Evolutionary conservation across 1,140 invertebrate genomes (phyloP), one percentile per base, ranked within the genome.

Genomic region (Drosophila subobscura): DNA sequence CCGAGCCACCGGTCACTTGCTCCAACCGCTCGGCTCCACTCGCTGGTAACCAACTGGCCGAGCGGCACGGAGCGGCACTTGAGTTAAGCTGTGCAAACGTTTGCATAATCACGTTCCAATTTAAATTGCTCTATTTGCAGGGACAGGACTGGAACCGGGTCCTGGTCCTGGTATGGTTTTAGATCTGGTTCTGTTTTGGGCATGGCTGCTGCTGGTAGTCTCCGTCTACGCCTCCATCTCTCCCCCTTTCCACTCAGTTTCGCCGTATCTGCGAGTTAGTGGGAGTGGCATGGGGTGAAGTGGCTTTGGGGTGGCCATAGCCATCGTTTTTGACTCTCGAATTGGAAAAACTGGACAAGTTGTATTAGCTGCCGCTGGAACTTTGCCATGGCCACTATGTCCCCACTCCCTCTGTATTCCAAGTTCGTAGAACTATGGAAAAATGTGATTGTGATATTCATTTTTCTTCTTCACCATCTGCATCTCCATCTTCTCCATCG

Each of bases 101-200:
- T 86, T 86, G 81, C 81, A 86, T 86, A 86, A 86, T 86, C 81
- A 86, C 81, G 81, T 86, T 86, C 81, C 81, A 86, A 88, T 86
- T 88, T 86, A 88, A 86, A 86, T 86, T 86, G 81, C 83, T 86
- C 81, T 86, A 86, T 86, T 86, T 81, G 83, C 71, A 63, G 68
- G 72, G 51, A 51, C 42, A 10, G 8, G 33, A 12, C 10, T 4
- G 33, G 33, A 10, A 1, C 5, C 4, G 54, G 10, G 56, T 4
- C 10, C 10, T 10, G 33, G 33, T 37, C 33, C 6, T 4, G 33
- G 10, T 12, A 37, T 37, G 33, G 33, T 37, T 37, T 10, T 37
- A 37, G 10, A 12, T 37, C 10, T 37, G 33, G 10, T 37, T 37
- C 10, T 4, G 10, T 10, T 12, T 10, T 37, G 10, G 33, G 33